Evolutionary conservation across 2,888 invertebrate genomes (phyloP).

Genomic region (Drosophila neonasuta): DNA sequence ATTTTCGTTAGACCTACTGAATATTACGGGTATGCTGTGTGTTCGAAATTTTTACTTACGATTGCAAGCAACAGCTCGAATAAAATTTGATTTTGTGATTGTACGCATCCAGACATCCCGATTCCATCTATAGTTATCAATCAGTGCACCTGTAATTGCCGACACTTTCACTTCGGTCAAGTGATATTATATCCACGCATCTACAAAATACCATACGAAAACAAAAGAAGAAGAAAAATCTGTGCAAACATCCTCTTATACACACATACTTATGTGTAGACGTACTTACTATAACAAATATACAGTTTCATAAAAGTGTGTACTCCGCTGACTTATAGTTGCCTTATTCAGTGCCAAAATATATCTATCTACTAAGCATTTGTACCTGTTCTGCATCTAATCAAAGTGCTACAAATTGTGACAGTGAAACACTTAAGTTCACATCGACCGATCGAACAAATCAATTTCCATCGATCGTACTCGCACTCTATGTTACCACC

Average conservation of each 20-base stretch:
- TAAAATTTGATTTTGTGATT: conserved; percentile 31
- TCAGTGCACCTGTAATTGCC: conserved; percentile 33
- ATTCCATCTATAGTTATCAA: conserved; percentile 16
- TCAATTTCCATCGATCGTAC: conserved; percentile 12
- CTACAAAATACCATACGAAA: neutral
- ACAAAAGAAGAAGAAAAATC: neutral
- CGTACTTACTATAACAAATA: conserved; percentile 29
- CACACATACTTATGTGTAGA: conserved; percentile 1
- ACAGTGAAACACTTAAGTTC: conserved; percentile 28
- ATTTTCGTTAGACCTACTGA: conserved; percentile 57
- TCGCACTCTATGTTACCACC: conserved; percentile 48
- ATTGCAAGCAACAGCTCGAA: conserved; percentile 33
- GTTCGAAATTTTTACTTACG: conserved; percentile 43
- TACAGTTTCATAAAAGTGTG: conserved; percentile 26
- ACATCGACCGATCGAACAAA: conserved; percentile 3
- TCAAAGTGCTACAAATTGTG: conserved; percentile 39
- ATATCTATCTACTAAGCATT: conserved; percentile 57
- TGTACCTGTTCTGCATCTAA: conserved; percentile 64
- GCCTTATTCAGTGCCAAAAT: conserved; percentile 73
- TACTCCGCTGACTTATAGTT: conserved; percentile 57
- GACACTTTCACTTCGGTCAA: conserved; percentile 39
- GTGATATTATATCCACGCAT: conserved; percentile 12
- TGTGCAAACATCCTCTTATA: conserved; percentile 10
- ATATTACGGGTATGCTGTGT: conserved; percentile 43
- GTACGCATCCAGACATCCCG: conserved; percentile 15